phyloP scores from a whole-genome alignment of 1,140 invertebrate genomes.

The Drosophila saltans region DNA sequence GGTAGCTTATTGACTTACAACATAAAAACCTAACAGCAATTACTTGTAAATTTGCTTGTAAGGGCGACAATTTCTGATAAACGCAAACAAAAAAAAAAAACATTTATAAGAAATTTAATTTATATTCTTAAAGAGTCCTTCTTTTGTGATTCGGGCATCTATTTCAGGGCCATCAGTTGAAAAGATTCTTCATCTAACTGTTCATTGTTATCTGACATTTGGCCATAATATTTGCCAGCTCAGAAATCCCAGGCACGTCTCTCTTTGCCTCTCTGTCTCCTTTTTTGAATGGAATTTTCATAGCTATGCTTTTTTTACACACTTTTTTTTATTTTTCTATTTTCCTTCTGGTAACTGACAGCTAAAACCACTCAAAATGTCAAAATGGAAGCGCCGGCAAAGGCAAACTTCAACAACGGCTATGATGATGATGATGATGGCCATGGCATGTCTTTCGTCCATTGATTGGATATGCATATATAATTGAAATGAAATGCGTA shows the following conservation, averaged over 20 bases:
- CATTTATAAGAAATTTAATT: too few relatives aligned
- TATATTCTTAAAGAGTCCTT: not conserved
- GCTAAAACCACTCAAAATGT: constrained; percentile 69
- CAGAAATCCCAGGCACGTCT: constrained; percentile 16
- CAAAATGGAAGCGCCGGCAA: constrained; percentile 48
- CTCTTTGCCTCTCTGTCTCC: not conserved
- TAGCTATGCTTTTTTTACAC: constrained; percentile 37
- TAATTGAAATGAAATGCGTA: constrained; percentile 47
- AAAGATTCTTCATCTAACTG: constrained; percentile 13
- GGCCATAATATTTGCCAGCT: constrained; percentile 39
- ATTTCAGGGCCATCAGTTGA: not conserved
- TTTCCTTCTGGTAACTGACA: constrained; percentile 46
- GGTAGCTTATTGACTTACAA: constrained; percentile 2
- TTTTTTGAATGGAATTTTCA: constrained; percentile 52
- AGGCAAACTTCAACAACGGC: not conserved
- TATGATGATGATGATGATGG: not conserved
- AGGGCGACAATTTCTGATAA: not conserved
- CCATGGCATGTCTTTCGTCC: constrained; percentile 20
- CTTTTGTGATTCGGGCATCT: not conserved
- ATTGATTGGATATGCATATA: constrained; percentile 69
- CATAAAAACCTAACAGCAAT: constrained; percentile 2
- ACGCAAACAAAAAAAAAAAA: too few relatives aligned
- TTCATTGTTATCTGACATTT: constrained; percentile 19
- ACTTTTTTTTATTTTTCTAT: constrained; percentile 10
- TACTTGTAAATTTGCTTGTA: not conserved